Conservation (phyloP, 2,888 invertebrate species). For the Deilephila elpenor region DNA sequence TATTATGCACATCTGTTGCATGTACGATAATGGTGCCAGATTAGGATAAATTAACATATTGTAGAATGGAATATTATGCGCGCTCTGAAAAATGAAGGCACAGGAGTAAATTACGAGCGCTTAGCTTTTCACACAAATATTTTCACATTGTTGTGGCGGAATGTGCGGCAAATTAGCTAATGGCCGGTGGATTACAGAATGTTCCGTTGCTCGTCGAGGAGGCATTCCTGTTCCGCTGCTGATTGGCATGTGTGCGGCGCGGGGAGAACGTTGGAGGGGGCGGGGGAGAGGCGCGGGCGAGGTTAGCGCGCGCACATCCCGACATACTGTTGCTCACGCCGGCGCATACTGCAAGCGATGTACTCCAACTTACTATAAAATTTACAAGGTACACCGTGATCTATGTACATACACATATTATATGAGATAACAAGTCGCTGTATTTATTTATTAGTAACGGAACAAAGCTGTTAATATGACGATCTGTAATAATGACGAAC, state of each 20-base stretch:
- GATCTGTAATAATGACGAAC: too few relatives aligned
- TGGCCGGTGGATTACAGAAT: constrained; percentile 7
- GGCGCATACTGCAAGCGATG: neutral
- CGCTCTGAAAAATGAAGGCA: neutral
- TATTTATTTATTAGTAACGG: neutral
- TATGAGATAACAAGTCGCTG: too few relatives aligned
- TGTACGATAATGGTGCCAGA: too few relatives aligned
- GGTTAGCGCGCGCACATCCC: neutral
- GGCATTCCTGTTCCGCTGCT: constrained; percentile 15
- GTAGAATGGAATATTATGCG: too few relatives aligned
- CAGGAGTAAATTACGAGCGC: neutral
- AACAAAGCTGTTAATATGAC: neutral
- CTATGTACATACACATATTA: too few relatives aligned
- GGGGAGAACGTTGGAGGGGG: neutral
- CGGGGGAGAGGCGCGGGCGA: neutral
- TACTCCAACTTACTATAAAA: neutral
- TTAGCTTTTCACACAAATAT: neutral
- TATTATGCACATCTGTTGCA: too few relatives aligned
- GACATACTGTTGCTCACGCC: neutral
- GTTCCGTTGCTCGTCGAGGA: constrained; percentile 6
- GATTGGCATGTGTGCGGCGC: neutral
- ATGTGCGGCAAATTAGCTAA: constrained; percentile 19
- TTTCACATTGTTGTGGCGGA: neutral
- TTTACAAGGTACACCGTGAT: too few relatives aligned
- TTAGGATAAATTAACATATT: too few relatives aligned